Conservation (phyloP, 2,888 invertebrate species). For the Hirtodrosophila duncani region DNA sequence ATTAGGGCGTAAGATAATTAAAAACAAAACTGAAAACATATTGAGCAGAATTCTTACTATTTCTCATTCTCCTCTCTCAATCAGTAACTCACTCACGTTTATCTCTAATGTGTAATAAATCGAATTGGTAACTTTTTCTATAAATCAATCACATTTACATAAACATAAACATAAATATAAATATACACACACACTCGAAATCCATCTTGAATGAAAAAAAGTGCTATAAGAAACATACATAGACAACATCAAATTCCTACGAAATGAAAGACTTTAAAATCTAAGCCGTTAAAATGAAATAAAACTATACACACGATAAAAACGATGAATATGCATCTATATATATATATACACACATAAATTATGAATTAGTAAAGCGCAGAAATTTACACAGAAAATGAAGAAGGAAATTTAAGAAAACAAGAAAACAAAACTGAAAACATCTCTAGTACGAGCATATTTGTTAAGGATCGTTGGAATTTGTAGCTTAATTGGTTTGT, state of each 20-base stretch:
- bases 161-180: neutral
- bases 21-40: conserved; percentile 36
- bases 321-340: conserved; percentile 24
- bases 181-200: conserved; percentile 36
- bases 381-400: conserved; percentile 57
- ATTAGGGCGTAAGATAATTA: neutral
- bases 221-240: conserved; percentile 55
- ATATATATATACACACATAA: conserved; percentile 11
- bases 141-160: conserved; percentile 17
- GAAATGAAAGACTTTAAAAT: conserved; percentile 77
- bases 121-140: conserved; percentile 45
- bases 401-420: no score
- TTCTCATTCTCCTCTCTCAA: conserved; percentile 14
- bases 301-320: conserved; percentile 40
- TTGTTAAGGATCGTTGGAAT: conserved; percentile 69
- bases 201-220: conserved; percentile 55
- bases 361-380: conserved; percentile 16
- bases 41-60: conserved; percentile 27
- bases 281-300: conserved; percentile 55
- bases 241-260: conserved; percentile 75
- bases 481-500: conserved; percentile 64
- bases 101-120: conserved; percentile 21
- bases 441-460: conserved; percentile 61
- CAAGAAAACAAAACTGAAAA: conserved; percentile 31
- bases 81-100: conserved; percentile 5